Evolutionary conservation across 2,888 invertebrate genomes (phyloP).

Genomic region (Phlogophora meticulosa): DNA sequence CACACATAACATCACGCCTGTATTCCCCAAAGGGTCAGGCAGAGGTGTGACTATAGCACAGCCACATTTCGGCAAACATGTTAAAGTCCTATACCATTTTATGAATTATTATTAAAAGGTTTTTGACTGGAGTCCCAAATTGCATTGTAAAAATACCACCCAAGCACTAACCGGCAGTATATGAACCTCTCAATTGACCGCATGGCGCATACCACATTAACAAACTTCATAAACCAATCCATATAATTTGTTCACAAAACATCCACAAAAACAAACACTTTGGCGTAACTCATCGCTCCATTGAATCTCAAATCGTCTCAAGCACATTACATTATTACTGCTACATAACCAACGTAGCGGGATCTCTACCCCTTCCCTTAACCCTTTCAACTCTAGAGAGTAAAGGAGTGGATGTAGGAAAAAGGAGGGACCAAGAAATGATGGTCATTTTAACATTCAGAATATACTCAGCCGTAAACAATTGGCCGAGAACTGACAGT

Average conservation of each 20-base stretch:
- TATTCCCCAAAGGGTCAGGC: too few species aligned
- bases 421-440: constrained; percentile 58
- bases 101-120: too few species aligned
- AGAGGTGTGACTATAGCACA: too few species aligned
- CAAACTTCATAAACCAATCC: constrained; percentile 61
- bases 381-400: constrained; percentile 13
- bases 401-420: constrained; percentile 39
- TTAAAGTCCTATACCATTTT: too few species aligned
- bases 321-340: constrained; percentile 67
- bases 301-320: constrained; percentile 67
- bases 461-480: constrained; percentile 67
- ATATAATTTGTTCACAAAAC: constrained; percentile 64
- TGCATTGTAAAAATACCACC: constrained; percentile 34
- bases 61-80: too few species aligned
- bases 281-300: constrained; percentile 61
- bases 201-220: constrained; percentile 45
- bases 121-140: background rate
- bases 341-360: constrained; percentile 45
- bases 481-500: constrained; percentile 73
- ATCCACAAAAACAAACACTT: constrained; percentile 64
- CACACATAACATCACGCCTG: background rate
- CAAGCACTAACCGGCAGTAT: constrained; percentile 45
- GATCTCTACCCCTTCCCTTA: constrained; percentile 26
- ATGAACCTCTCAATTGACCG: constrained; percentile 50
- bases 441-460: constrained; percentile 69